Conservation (phyloP, 2,888 invertebrate species). For the Nephrocerus scutellatus region DNA sequence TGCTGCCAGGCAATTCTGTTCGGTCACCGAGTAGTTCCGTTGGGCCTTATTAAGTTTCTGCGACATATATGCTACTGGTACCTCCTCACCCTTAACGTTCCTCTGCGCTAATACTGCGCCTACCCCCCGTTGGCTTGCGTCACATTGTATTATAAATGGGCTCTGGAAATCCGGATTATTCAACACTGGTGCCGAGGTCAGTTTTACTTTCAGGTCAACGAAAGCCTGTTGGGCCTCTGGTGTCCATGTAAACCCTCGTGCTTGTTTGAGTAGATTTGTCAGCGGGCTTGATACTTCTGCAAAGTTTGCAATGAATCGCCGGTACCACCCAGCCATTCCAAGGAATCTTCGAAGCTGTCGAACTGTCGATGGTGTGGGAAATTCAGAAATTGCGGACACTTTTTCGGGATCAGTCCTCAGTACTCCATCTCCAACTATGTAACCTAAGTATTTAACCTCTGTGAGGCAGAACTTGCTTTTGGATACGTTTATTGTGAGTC, state of each 20-base stretch:
- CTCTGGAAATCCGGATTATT: conserved; percentile 11
- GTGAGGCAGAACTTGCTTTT: conserved; percentile 6
- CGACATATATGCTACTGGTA: conserved; percentile 5
- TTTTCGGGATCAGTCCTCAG: conserved; percentile 19
- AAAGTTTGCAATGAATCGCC: conserved; percentile 9
- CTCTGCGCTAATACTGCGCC: conserved; percentile 11
- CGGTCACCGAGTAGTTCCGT: conserved; percentile 9
- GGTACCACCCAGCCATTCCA: conserved; percentile 20
- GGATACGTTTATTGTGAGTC: conserved; percentile 12
- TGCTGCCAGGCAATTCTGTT: conserved; percentile 14
- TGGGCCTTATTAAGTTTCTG: conserved; percentile 10
- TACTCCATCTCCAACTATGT: conserved; percentile 15
- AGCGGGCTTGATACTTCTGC: conserved; percentile 11
- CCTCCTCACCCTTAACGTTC: conserved; percentile 7
- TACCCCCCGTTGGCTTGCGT: conserved; percentile 11
- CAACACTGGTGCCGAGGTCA: conserved; percentile 12
- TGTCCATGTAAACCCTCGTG: background rate
- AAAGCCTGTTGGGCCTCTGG: conserved; percentile 8
- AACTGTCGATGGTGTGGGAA: background rate
- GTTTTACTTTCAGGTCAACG: conserved; percentile 6
- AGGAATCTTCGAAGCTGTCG: conserved; percentile 17
- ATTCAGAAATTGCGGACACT: conserved; percentile 10
- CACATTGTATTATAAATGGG: conserved; percentile 17
- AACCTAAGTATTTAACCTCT: conserved; percentile 16
- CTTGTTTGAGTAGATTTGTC: background rate